A percentile compares a stretch with the other conserved stretches of the same genome.
Evolutionary conservation across 2,113 vertebrate genomes (phyloP).

Genomic region (Labeo rohita): DNA sequence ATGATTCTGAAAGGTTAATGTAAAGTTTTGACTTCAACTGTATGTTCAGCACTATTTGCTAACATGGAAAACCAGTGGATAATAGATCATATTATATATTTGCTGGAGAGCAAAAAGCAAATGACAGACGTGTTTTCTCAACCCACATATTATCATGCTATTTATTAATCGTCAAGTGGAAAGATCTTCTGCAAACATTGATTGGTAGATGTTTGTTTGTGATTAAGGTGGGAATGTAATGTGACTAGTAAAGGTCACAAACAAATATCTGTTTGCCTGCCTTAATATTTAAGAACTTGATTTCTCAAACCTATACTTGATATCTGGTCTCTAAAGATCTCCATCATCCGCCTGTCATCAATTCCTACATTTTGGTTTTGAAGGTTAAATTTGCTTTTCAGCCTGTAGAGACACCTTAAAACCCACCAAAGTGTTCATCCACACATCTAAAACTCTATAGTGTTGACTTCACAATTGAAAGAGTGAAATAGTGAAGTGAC

Average conservation of each 20-base stretch:
- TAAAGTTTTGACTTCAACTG: no score
- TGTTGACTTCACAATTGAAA: neutral
- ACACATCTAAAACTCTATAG: neutral
- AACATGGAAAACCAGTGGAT: no score
- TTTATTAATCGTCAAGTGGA: neutral
- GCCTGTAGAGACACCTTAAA: neutral
- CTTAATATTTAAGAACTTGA: neutral
- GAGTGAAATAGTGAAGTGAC: neutral
- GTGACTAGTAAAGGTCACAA: neutral
- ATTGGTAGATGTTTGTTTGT: neutral
- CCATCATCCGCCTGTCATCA: neutral
- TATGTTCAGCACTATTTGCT: no score
- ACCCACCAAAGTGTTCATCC: neutral
- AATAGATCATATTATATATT: no score
- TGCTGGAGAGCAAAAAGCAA: neutral
- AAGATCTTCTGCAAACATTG: neutral
- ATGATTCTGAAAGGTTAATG: no score
- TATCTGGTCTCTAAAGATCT: neutral
- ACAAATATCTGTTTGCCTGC: neutral
- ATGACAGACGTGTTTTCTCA: neutral
- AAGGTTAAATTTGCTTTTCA: neutral
- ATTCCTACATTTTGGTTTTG: neutral
- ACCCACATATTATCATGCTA: neutral
- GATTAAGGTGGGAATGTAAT: neutral
- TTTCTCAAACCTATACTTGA: neutral